Base-by-base conservation (phyloP, 1,140 invertebrate genomes). In the Drosophila eugracilis region DNA sequence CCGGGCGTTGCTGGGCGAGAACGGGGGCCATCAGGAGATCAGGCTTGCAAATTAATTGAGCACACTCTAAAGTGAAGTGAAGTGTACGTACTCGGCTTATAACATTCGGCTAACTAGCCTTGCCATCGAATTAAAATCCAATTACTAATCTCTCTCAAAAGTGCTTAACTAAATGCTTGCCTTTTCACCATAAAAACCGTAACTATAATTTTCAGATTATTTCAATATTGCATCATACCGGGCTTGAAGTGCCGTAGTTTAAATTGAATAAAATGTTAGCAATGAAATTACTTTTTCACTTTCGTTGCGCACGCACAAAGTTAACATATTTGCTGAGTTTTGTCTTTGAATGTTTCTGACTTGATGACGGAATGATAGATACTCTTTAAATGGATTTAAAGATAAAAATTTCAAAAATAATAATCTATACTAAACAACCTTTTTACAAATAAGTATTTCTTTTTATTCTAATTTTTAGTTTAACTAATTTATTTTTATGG, bases 231-330 rank as follows among this genome's bases (percentile, higher is more conserved):
- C 63, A 39, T 53, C 41, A 55, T 28, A 9, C 28, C 26, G 7
- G 30, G 39, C 24, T 28, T 48, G 37, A 62, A 34, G 34, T 36
- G 41, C 28, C 28, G 6, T 34, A 57, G 63, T 26, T 72, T 14
- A 14, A 65, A 39, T 66, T 34, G 39, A 28, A 48, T 21, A 50
- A 26, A 63, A 63, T 48, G 10, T 12, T 2, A 47, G 59, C 57
- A 41, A 41, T 66, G 19, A 5, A 19, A 28, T 67, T 24, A 62
- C 42, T 36, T 45, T 78, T 78, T 85, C 78, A 86, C 81, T 85
- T 85, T 85, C 77, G 39, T 77, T 74, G 49, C 49, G 14, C 34
- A 50, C 49, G 50, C 42, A 59, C 53, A 59, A 34, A 34, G 34
- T 21, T 42, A 54, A 54, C 12, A 37, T 21, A 37, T 49, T 1